Evolutionary conservation across 2,797 vertebrate species (phyloP).

Genomic region (Cyclopterus lumpus): DNA sequence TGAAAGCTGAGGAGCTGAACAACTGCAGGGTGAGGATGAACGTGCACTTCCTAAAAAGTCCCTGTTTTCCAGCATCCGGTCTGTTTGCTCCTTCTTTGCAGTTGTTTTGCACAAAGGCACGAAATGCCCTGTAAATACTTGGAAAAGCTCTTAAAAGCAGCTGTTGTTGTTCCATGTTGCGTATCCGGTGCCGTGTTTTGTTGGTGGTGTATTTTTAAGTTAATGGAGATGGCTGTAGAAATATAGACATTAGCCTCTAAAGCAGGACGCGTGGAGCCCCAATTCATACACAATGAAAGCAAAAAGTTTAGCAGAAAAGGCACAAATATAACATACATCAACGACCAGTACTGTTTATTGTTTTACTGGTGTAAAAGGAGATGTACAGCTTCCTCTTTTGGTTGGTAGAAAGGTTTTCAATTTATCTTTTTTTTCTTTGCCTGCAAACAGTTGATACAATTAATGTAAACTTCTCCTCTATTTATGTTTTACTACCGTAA

Average conservation of each 20-base stretch:
- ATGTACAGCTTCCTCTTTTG: background rate
- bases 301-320: background rate
- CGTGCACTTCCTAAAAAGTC: background rate
- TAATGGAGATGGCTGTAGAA: background rate
- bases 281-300: background rate
- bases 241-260: background rate
- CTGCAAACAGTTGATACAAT: background rate
- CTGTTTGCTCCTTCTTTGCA: background rate
- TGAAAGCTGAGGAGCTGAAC: conserved; percentile 94
- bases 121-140: background rate
- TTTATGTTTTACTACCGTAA: background rate
- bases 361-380: background rate
- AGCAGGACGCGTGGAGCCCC: background rate
- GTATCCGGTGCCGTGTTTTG: background rate
- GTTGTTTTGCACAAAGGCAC: background rate
- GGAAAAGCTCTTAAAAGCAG: background rate
- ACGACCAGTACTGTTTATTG: too few species aligned
- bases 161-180: background rate
- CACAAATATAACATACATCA: background rate
- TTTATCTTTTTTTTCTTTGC: background rate
- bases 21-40: conserved; percentile 92
- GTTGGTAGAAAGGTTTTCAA: background rate
- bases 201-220: background rate
- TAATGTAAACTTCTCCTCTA: background rate
- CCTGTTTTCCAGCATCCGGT: background rate